These are phyloP conservation scores for Ophion costatus DNA, from an alignment of 2,888 invertebrate genomes.

Conservation along the genomic window DNA sequence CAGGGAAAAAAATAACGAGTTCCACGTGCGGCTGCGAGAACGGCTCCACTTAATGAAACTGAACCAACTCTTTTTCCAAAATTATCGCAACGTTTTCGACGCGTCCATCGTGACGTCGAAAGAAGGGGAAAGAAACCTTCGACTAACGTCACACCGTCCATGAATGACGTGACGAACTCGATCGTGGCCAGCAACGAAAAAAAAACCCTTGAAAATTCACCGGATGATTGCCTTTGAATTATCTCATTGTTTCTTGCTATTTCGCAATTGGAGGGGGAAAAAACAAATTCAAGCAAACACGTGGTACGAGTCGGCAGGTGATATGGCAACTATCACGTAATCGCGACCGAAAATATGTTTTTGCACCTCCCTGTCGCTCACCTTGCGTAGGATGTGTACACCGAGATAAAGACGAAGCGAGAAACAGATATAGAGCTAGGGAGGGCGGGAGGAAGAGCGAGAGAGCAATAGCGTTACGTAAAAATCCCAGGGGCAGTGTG, in stretches of 20 bases:
- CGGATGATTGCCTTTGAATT: not conserved
- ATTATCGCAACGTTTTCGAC: not conserved
- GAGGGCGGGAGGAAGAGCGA: not conserved
- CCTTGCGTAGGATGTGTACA: not conserved
- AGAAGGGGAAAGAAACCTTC: not conserved
- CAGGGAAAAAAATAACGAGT: not conserved
- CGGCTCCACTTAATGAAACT: not conserved
- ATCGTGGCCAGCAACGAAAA: not conserved
- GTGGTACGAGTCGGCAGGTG: not conserved
- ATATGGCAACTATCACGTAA: conserved; percentile 29
- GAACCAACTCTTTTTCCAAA: not conserved
- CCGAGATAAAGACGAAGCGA: not conserved
- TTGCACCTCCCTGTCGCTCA: conserved; percentile 24
- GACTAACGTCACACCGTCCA: not conserved
- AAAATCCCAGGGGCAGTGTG: conserved; percentile 42
- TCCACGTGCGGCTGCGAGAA: not conserved
- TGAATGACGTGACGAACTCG: not conserved
- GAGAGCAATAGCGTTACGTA: conserved; percentile 41
- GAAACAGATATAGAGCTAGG: not conserved
- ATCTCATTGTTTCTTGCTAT: not conserved
- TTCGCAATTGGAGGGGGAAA: not conserved
- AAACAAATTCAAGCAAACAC: not conserved
- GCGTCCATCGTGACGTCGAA: not conserved
- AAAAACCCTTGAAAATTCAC: not conserved
- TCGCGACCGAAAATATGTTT: conserved; percentile 44